Conservation (phyloP, 2,888 invertebrate species). For the Pandemis heparana region DNA sequence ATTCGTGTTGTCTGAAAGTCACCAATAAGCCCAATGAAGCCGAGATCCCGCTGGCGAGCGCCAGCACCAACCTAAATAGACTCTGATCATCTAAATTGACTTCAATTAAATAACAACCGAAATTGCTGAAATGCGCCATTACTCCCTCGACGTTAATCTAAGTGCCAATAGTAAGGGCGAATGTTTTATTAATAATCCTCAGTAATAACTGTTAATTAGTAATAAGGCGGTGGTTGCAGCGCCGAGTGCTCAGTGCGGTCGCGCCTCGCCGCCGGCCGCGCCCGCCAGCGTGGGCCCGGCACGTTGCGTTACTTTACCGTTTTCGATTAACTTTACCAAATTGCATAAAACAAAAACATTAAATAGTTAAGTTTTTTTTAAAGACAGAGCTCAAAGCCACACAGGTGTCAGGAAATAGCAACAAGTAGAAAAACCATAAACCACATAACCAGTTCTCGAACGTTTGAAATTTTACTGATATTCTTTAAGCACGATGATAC, state of each 20-base stretch:
- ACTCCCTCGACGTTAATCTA: conserved; percentile 85
- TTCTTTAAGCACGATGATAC: not conserved
- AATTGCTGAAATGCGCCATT: conserved; percentile 86
- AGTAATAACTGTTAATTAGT: conserved; percentile 82
- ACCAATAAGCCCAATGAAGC: conserved; percentile 86
- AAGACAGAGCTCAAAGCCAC: not conserved
- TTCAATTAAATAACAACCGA: conserved; percentile 87
- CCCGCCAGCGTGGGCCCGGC: not conserved
- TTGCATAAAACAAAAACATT: not conserved
- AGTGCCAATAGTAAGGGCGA: conserved; percentile 85
- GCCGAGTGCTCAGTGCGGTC: conserved; percentile 69
- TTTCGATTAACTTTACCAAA: not conserved
- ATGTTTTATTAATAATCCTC: conserved; percentile 84
- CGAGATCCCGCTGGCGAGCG: conserved; percentile 84
- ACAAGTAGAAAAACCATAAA: not conserved
- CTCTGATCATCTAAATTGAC: conserved; percentile 86
- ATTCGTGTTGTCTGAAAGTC: conserved; percentile 86
- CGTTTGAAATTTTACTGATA: not conserved
- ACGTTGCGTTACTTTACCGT: not conserved
- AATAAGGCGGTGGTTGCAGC: conserved; percentile 76
- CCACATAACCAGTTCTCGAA: not conserved
- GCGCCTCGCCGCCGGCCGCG: conserved; percentile 46
- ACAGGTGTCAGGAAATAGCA: not conserved
- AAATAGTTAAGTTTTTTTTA: not conserved
- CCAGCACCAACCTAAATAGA: conserved; percentile 86